A percentile compares a stretch with the other conserved stretches of the same genome.
Conservation (phyloP, 2,888 invertebrate species). For the Eustalomyia histrio region DNA sequence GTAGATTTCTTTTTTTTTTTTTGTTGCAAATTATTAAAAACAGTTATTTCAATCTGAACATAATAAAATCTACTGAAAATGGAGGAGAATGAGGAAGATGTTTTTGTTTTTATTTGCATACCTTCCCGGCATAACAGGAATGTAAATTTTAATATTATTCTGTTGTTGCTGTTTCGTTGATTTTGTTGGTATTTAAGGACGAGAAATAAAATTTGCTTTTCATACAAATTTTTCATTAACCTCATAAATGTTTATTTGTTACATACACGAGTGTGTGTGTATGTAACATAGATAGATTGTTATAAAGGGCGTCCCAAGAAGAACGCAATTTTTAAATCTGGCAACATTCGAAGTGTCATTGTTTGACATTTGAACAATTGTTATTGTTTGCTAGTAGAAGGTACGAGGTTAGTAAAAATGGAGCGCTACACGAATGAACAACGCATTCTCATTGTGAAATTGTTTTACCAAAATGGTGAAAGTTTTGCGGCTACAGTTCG, state of each 20-base stretch:
- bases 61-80: background rate
- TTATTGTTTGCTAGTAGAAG: too few relatives aligned
- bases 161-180: conserved; percentile 2
- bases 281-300: too few relatives aligned
- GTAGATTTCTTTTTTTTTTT: conserved; percentile 20
- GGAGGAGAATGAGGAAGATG: background rate
- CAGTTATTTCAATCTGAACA: conserved; percentile 3
- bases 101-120: background rate
- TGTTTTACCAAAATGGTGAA: too few relatives aligned
- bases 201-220: background rate
- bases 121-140: conserved; percentile 21
- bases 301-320: too few relatives aligned
- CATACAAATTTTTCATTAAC: conserved; percentile 55
- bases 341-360: too few relatives aligned
- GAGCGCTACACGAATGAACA: too few relatives aligned
- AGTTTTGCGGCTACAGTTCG: too few relatives aligned
- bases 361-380: too few relatives aligned
- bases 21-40: conserved; percentile 24
- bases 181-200: background rate
- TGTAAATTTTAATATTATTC: conserved; percentile 37
- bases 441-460: too few relatives aligned
- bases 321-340: too few relatives aligned
- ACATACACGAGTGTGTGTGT: too few relatives aligned
- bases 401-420: too few relatives aligned
- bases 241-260: conserved; percentile 53